Conservation (phyloP, 2,113 vertebrate species). For the Actinemys pallida region DNA sequence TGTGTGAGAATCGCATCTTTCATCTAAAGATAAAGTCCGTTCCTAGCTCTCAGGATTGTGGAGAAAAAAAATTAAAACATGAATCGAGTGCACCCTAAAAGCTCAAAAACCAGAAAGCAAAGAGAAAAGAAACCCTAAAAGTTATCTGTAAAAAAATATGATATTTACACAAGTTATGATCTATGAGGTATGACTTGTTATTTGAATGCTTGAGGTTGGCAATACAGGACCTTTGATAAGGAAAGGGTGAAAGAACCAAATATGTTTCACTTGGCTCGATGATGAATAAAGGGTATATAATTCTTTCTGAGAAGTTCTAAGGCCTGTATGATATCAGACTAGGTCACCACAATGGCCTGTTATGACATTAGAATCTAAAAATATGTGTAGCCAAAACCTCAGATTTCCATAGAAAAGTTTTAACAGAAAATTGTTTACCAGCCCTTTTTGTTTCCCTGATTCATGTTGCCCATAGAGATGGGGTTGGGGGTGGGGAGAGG, state of each 20-base stretch:
- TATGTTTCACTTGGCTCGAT: not conserved
- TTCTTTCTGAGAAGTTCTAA: no score
- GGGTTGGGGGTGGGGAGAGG: no score
- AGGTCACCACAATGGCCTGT: no score
- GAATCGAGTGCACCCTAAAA: not conserved
- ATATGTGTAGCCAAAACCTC: no score
- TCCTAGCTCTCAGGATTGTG: not conserved
- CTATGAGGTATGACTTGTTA: not conserved
- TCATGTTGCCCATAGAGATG: not conserved
- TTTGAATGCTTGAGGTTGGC: not conserved
- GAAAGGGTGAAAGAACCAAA: not conserved
- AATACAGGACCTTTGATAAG: not conserved
- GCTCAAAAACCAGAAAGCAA: not conserved
- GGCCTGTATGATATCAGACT: no score
- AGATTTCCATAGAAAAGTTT: no score
- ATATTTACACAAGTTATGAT: not conserved
- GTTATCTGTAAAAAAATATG: not conserved
- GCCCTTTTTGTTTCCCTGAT: not conserved
- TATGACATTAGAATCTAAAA: no score
- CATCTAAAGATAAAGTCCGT: not conserved
- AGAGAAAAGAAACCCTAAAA: fast-evolving
- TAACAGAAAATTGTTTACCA: no score
- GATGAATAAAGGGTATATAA: no score
- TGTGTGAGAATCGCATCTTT: not conserved
- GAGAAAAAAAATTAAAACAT: not conserved